These are phyloP conservation scores for Dione juno DNA, from an alignment of 2,888 invertebrate genomes.

Conservation along the genomic window DNA sequence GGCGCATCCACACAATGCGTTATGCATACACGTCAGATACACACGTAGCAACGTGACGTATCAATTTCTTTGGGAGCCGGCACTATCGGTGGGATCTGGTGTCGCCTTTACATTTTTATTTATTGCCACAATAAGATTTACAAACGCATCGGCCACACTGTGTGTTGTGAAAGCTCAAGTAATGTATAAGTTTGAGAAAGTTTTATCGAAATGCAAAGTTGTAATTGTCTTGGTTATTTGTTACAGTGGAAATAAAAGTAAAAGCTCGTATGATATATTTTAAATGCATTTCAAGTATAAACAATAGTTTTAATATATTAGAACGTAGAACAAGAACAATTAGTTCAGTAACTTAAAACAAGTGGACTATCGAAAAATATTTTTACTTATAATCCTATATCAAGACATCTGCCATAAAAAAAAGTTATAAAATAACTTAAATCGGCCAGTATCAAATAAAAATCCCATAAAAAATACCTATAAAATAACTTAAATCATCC, in stretches of 20 bases:
- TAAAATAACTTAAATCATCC: constrained; percentile 20
- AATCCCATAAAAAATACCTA: not conserved
- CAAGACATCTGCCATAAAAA: too few species aligned
- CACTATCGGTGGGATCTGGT: constrained; percentile 46
- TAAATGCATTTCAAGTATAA: too few species aligned
- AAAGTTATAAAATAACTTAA: constrained; percentile 3
- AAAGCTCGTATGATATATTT: not conserved
- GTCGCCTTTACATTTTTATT: constrained; percentile 46
- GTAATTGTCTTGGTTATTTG: not conserved
- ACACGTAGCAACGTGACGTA: constrained; percentile 54
- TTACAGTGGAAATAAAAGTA: not conserved
- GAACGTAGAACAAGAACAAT: too few species aligned
- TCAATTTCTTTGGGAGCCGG: constrained; percentile 54
- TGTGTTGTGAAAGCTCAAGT: constrained; percentile 26
- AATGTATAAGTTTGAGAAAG: constrained; percentile 2
- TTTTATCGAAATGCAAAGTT: constrained; percentile 9
- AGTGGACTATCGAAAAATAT: too few species aligned
- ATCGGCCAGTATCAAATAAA: constrained; percentile 45
- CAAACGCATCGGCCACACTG: constrained; percentile 39
- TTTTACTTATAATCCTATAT: too few species aligned
- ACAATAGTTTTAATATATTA: too few species aligned
- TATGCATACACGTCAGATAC: constrained; percentile 51
- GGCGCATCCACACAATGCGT: constrained; percentile 49
- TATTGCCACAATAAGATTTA: constrained; percentile 42
- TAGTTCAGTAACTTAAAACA: too few species aligned